Evolutionary conservation across 2,888 invertebrate species (phyloP), one percentile per base, ranked within the genome.

Genomic region (Rhagonycha fulva): DNA sequence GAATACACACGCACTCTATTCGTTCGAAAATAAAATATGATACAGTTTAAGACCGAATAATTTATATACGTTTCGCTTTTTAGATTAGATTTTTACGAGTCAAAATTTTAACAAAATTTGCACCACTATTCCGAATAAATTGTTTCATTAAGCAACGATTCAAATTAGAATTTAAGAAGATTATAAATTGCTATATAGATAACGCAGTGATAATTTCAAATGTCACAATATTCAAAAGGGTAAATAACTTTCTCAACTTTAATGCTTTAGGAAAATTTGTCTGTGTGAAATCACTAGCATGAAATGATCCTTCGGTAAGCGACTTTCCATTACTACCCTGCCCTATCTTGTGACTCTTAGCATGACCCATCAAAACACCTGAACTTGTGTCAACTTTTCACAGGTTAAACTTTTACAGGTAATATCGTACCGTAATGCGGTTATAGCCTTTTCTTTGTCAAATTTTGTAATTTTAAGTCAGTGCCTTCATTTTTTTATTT

Each of bases 1-100:
- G 75, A 77, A 80, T 76, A 77, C 77, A 76, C 76, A 82, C 83
- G 82, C 83, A 81, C 79, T 78, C 78, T 78, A 68, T 78, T 75
- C 78, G 76, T 71, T 74, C 71, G 63, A 72, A 75, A 79, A 81
- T 80, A 79, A 81, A 81, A 81, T 81, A 81, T 81, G 77, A 75
- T 75, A 72, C 72, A 71, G 72, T 77, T 77, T 77, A 77, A 77
- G 70, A 67, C 63, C 71, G 68, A 70, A 70, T 73, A 77, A 77
- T 75, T 75, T 77, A 77, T 77, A 69, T 72, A 70, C 72, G 69
- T 77, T 62, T 67, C 23, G 70, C n/a, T 63, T 70, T 70, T 74
- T 71, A 32, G 68, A 68, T 70, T 70, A 62, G 62, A 73, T 70
- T 66, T 66, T 66, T 24, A 66, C 9, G 26, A 66, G n/a, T 19